Evolutionary conservation across 2,888 invertebrate species (phyloP).

Genomic region (Morpho achilles): DNA sequence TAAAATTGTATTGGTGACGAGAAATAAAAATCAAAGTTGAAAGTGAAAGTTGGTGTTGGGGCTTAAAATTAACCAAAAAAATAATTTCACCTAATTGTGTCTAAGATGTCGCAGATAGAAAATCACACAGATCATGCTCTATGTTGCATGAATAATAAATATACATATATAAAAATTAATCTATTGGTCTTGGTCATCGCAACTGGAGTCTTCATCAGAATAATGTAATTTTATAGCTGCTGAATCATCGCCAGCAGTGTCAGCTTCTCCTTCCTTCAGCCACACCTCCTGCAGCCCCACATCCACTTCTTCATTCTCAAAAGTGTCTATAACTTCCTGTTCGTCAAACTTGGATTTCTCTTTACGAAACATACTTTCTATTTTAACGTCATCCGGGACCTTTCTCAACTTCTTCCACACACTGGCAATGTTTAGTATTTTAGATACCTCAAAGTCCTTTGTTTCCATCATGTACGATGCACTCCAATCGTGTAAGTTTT

Average conservation of each 20-base stretch:
- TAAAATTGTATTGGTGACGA: no score
- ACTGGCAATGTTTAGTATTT: slow-evolving; percentile 44
- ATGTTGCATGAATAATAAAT: no score
- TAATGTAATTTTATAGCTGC: slow-evolving; percentile 29
- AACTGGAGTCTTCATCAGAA: slow-evolving; percentile 29
- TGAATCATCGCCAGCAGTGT: slow-evolving; percentile 23
- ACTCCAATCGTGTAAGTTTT: slow-evolving; percentile 54
- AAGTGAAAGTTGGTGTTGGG: no score
- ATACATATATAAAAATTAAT: no score
- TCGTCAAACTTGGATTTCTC: slow-evolving; percentile 41
- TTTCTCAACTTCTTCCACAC: slow-evolving; percentile 49
- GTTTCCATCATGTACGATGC: slow-evolving; percentile 37
- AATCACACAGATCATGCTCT: no score
- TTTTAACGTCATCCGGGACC: slow-evolving; percentile 44
- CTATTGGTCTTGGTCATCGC: background rate
- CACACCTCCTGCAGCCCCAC: slow-evolving; percentile 55
- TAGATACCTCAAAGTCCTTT: slow-evolving; percentile 47
- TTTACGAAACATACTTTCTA: slow-evolving; percentile 35
- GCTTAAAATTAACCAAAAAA: no score
- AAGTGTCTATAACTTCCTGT: slow-evolving; percentile 49
- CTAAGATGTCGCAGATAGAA: no score
- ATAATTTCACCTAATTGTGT: no score
- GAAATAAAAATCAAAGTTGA: no score
- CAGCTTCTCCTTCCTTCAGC: slow-evolving; percentile 34
- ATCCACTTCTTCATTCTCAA: slow-evolving; percentile 54